A percentile compares a stretch with the other conserved stretches of the same genome.
Evolutionary conservation across 2,888 invertebrate genomes (phyloP).

Genomic region (Parasteatoda lunata): DNA sequence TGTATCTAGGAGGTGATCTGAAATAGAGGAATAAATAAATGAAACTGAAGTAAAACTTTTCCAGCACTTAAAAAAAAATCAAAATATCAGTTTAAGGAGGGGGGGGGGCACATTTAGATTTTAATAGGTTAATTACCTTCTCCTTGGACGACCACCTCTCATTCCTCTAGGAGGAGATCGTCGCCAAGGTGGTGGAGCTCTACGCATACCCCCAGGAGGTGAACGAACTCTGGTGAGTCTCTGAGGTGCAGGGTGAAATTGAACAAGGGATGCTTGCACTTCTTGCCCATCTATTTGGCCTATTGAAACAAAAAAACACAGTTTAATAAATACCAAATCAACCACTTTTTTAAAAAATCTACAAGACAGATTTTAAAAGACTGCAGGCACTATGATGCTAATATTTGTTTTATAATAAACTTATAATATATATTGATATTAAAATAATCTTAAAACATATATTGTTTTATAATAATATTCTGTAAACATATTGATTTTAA

Average conservation of each 20-base stretch:
- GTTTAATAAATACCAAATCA: too few relatives aligned
- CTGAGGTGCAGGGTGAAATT: constrained; percentile 77
- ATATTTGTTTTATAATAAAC: too few relatives aligned
- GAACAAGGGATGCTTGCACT: constrained; percentile 94
- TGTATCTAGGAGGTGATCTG: constrained; percentile 64
- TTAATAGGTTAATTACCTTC: background rate
- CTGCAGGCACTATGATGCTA: too few relatives aligned
- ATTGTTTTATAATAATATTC: too few relatives aligned
- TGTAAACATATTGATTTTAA: too few relatives aligned
- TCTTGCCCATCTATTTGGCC: constrained; percentile 97
- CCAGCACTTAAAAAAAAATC: too few relatives aligned
- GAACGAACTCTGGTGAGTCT: constrained; percentile 21
- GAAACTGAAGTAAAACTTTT: background rate
- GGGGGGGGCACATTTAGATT: background rate
- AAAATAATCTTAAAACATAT: too few relatives aligned
- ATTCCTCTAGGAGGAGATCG: constrained; percentile 54
- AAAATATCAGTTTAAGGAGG: background rate
- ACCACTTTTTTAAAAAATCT: too few relatives aligned
- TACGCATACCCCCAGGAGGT: constrained; percentile 51
- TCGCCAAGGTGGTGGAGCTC: constrained; percentile 64
- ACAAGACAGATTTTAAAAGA: too few relatives aligned
- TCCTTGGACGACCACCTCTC: constrained; percentile 52
- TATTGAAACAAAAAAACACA: constrained; percentile 72
- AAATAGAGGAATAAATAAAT: constrained; percentile 7
- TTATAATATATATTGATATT: too few relatives aligned